Conservation (phyloP, 2,797 vertebrate genomes). For the Cephalopachus bancanus region DNA sequence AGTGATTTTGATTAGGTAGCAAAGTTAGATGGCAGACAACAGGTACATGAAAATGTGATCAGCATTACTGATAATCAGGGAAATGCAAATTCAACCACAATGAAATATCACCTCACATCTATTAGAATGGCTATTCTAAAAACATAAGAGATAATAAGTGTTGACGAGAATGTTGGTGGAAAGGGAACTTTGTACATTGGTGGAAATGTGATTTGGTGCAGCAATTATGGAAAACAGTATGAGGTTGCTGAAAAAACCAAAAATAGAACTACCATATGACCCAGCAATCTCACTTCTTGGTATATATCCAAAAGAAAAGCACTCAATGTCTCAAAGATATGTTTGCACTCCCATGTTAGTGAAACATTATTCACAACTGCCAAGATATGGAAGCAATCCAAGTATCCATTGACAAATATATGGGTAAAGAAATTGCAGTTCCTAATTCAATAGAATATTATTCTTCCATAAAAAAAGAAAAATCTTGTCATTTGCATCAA, state of each 20-base stretch:
- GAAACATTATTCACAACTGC: not conserved
- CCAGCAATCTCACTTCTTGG: not conserved
- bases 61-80: not conserved
- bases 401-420: not conserved
- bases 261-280: not conserved
- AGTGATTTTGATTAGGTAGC: constrained; percentile 4
- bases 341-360: not conserved
- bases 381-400: not conserved
- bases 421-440: too few species aligned
- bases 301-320: not conserved
- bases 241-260: not conserved
- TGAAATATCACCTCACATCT: not conserved
- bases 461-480: too few species aligned
- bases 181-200: not conserved
- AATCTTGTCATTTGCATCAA: too few species aligned
- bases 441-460: too few species aligned
- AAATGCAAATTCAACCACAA: not conserved
- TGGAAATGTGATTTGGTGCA: not conserved
- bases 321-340: not conserved
- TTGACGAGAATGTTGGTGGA: not conserved
- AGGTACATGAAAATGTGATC: not conserved
- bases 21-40: not conserved
- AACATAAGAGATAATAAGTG: not conserved
- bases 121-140: not conserved
- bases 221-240: not conserved